Evolutionary conservation across 1,140 invertebrate species (phyloP), one percentile per base, ranked within the genome.

Genomic region (Pissodes strobi): DNA sequence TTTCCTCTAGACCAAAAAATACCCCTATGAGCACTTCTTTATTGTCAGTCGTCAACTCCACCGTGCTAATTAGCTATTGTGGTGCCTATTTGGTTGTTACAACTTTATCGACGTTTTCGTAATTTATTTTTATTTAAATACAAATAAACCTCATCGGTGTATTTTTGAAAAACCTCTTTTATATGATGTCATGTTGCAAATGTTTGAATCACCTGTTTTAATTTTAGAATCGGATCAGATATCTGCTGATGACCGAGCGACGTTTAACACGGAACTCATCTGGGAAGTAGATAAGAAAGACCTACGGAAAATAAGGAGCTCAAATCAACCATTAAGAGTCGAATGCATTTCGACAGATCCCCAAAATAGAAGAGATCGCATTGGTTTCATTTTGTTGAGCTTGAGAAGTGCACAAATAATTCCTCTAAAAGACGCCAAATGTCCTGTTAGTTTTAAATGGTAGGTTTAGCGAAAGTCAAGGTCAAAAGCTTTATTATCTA

Each of bases 281-380:
- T 84, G 83, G 83, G 81, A 83, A 67, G 74, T 75, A 0, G 79
- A 82, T 49, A 83, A 82, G 69, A 77, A 72, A 66, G 69, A 69
- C 21, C 41, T 83, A 9, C 69, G 81, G 67, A 82, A 81, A 76
- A 79, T 83, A 71, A 67, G 82, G 58, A 79, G 78, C 25, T 76
- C 75, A 1, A 82, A 83, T 71, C 73, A 76, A 2, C 79, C 79
- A 12, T 67, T 84, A 57, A 80, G 83, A 71, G 69, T 84, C 15
- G 82, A 84, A 72, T 83, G 81, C 71, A 79, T 78, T 64, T 72
- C 73, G 25, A 62, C 78, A 30, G 80, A 82, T 55, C 69, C 72
- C 12, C 71, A 76, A 2, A 72, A 64, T 22, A 74, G 76, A 46
- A 79, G 80, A 49, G 80, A 82, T 43, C 78, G 76, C 64, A 67